Evolutionary conservation across 64 coral and sea anemone genomes (phyloP), one percentile per base, ranked within the genome.

Genomic region (Hydrozoanthus tunicans): DNA sequence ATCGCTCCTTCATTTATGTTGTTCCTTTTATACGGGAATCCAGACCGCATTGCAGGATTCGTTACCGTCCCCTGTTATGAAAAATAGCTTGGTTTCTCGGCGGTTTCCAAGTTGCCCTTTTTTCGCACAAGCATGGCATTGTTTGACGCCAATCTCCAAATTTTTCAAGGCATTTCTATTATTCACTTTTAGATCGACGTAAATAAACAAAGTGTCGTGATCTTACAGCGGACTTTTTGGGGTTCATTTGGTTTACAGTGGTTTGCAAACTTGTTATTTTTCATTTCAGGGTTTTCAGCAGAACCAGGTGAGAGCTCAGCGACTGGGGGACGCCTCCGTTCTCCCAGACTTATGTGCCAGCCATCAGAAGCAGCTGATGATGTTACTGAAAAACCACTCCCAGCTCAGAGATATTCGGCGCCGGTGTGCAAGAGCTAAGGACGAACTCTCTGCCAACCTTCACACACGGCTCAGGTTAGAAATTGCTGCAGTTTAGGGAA

Each of bases 311-410:
- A 69, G 97, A 54, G 97, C 94, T 26, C 90, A 96, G 53, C 79
- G 92, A 51, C 79, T 99, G 15, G 94, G 97, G 53, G 97, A 99
- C 69, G 27, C 92, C 7, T 99, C 97, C 20, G 97, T 99, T 5
- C 81, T 99, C 9, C 94, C 94, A 62, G 94, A 95, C 71, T 66
- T 99, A n/a, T 95, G 97, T 86, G 92, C 85, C n/a, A 99, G 97
- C 66, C 97, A 99, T 77, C 97, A 99, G 26, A 95, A 93, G 68
- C 97, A 99, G 80, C 93, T 99, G 1, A 93, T 95, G 90, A 91
- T 99, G 89, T 60, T 99, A 60, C 62, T 92, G 84, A 95, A 96
- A 68, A 99, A 99, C 71, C 97, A 99, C 54, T 94, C 97, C 26
- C 94, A 96, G 62, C 80, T 98, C 17, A 95, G 97, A 88, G 97